A percentile compares a stretch with the other conserved stretches of the same genome.
Evolutionary conservation across 2,797 vertebrate species (phyloP).

Genomic region (Myotis planiceps): DNA sequence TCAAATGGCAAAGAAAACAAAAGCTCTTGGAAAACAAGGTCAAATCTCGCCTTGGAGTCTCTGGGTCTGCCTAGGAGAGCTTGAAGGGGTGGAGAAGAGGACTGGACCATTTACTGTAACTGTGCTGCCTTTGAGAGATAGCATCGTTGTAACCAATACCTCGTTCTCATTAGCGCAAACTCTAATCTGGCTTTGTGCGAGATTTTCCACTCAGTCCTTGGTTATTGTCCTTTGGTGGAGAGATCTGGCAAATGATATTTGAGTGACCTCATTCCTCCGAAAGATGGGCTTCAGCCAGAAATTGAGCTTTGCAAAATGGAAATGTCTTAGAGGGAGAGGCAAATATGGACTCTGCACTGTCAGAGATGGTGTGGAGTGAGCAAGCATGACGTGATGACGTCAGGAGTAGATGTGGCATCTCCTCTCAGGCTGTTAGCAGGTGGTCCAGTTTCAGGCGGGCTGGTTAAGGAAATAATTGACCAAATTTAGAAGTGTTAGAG

Average conservation of each 20-base stretch:
- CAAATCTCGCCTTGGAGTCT: constrained; percentile 59
- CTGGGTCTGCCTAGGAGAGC: constrained; percentile 40
- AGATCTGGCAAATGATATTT: constrained; percentile 56
- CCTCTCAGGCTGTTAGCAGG: background rate
- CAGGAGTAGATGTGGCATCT: background rate
- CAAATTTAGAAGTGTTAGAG: background rate
- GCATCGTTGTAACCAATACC: constrained; percentile 55
- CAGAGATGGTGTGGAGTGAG: background rate
- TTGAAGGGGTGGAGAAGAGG: background rate
- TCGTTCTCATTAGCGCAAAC: constrained; percentile 49
- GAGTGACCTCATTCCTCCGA: constrained; percentile 72
- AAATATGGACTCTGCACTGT: background rate
- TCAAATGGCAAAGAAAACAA: constrained; percentile 27
- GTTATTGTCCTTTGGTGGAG: constrained; percentile 56
- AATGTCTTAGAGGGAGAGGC: constrained; percentile 57
- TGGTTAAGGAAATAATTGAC: background rate
- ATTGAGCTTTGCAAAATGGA: constrained; percentile 62
- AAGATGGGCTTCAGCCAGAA: constrained; percentile 48
- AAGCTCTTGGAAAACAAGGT: constrained; percentile 58
- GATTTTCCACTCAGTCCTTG: constrained; percentile 63
- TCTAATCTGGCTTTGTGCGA: constrained; percentile 54
- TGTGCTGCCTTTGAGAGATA: constrained; percentile 59
- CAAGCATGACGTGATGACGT: background rate
- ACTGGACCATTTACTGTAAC: background rate
- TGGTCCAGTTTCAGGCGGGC: background rate